Conservation (phyloP, 2,113 vertebrate species). For the Blennius ocellaris region DNA sequence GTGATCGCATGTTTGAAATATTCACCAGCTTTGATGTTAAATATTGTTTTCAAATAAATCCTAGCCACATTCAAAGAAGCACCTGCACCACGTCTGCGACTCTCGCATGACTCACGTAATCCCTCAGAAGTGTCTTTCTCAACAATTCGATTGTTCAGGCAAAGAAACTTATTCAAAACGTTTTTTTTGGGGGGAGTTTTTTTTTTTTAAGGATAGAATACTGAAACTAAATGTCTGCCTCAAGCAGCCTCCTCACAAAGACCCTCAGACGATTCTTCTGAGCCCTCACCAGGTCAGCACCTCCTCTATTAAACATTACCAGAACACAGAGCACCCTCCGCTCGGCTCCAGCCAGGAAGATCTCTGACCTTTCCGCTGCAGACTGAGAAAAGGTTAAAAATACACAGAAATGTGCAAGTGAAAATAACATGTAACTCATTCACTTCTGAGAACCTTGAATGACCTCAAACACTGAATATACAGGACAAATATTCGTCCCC, state of each 20-base stretch:
- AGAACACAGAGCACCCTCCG: background rate
- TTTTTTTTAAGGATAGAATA: background rate
- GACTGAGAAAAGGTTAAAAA: conserved; percentile 23
- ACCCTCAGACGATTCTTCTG: background rate
- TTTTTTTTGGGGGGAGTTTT: background rate
- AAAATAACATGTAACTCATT: too few species aligned
- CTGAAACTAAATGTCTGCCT: too few species aligned
- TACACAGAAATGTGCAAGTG: background rate
- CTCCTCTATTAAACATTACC: background rate
- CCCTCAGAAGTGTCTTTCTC: background rate
- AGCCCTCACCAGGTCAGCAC: background rate
- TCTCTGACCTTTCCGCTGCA: conserved; percentile 6
- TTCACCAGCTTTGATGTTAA: conserved; percentile 55
- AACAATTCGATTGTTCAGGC: conserved; percentile 6
- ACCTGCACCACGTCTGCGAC: too few species aligned
- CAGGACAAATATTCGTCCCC: too few species aligned
- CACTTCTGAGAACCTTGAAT: too few species aligned
- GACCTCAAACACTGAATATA: too few species aligned
- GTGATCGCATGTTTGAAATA: conserved; percentile 40
- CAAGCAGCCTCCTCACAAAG: too few species aligned
- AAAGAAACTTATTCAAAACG: background rate
- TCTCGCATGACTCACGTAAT: conserved; percentile 40
- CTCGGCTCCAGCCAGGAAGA: conserved; percentile 17
- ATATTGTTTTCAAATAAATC: conserved; percentile 38
- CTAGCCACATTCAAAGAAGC: conserved; percentile 22